Percentiles rank a stretch among this genome's conserved stretches.
phyloP scores from a whole-genome alignment of 2,888 invertebrate genomes.

The Adela reaumurella region DNA sequence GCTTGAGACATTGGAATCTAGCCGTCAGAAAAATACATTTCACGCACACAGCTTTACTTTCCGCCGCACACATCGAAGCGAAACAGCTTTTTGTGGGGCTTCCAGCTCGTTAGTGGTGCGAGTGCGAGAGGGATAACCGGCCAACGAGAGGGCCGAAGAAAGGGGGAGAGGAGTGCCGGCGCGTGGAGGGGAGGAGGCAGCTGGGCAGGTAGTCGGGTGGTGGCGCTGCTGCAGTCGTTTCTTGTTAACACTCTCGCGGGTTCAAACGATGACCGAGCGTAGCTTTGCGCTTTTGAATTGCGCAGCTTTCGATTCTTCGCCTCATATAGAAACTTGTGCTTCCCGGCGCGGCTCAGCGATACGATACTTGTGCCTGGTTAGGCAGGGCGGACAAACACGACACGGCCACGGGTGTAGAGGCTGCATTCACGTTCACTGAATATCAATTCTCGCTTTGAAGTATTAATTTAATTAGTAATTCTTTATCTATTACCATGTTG shows the following conservation, averaged over 20 bases:
- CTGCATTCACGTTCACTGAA: too few species aligned
- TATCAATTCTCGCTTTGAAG: too few species aligned
- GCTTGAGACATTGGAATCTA: constrained; percentile 26
- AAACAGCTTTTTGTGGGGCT: constrained; percentile 52
- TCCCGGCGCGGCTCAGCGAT: too few species aligned
- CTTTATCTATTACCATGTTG: too few species aligned
- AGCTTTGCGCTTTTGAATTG: constrained; percentile 5
- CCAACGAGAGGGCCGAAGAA: constrained; percentile 27
- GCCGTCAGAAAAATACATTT: constrained; percentile 48
- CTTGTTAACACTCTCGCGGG: constrained; percentile 44
- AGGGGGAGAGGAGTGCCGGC: constrained; percentile 14
- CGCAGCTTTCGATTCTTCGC: neutral
- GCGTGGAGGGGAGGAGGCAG: constrained; percentile 32
- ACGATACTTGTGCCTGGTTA: too few species aligned
- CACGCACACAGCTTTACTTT: constrained; percentile 31
- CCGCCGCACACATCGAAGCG: constrained; percentile 29
- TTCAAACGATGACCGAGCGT: constrained; percentile 26
- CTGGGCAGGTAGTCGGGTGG: constrained; percentile 50
- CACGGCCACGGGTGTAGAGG: too few species aligned
- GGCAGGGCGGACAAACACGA: too few species aligned
- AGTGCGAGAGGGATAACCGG: constrained; percentile 41
- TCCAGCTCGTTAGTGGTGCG: constrained; percentile 31
- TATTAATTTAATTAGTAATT: too few species aligned
- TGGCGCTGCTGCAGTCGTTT: constrained; percentile 41
- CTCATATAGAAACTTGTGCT: neutral